A percentile compares a stretch with the other conserved stretches of the same genome.
Evolutionary conservation across 2,113 vertebrate species (phyloP).

Genomic region (Megatriorchis doriae): DNA sequence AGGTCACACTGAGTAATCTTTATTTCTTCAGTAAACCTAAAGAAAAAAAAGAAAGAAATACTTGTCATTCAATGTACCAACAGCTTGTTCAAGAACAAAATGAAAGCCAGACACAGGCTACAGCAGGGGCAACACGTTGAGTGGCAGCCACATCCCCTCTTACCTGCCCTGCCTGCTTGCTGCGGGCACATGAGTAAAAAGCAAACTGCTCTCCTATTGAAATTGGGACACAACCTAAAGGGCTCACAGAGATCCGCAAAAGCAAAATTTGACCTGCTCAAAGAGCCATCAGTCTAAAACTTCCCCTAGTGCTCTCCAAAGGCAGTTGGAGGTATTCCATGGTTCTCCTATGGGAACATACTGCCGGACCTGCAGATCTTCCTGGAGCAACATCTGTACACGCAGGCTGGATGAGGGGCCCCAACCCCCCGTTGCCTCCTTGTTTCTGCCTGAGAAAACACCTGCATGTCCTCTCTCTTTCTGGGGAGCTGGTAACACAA

Average conservation of each 20-base stretch:
- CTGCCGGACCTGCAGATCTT: neutral
- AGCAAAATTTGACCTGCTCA: neutral
- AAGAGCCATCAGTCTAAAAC: neutral
- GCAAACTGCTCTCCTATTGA: neutral
- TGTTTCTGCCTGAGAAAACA: neutral
- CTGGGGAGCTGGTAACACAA: neutral
- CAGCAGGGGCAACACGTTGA: neutral
- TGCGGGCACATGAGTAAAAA: neutral
- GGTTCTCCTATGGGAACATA: neutral
- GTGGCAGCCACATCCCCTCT: neutral
- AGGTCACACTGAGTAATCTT: neutral
- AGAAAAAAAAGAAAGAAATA: neutral
- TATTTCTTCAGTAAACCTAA: neutral
- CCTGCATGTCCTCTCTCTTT: neutral
- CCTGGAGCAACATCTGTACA: rapidly evolving
- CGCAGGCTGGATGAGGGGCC: neutral
- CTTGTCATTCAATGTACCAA: neutral
- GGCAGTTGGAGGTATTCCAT: neutral
- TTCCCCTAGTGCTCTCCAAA: neutral
- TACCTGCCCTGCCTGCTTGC: neutral
- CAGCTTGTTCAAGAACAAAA: neutral
- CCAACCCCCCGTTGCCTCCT: neutral
- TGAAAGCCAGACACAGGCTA: neutral
- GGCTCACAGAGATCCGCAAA: neutral
- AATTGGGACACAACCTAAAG: neutral